Evolutionary conservation across 1,140 invertebrate genomes (phyloP).

Genomic region (Ceratoteleas bidentatus): DNA sequence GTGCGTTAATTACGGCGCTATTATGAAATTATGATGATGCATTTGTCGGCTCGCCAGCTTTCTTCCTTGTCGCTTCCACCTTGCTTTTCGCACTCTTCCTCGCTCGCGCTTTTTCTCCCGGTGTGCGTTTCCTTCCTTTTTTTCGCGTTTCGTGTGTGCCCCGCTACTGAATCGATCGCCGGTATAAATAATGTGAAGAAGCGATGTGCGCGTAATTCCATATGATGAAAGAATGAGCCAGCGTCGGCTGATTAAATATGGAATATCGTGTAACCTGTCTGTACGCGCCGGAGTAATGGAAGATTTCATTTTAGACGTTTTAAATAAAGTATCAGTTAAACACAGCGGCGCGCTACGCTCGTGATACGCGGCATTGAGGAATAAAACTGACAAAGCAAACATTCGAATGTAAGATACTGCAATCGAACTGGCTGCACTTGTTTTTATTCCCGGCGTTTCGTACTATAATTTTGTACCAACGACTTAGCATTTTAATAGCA

Average conservation of each 20-base stretch:
- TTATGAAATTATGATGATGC: slow-evolving; percentile 59
- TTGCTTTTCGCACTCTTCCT: not conserved
- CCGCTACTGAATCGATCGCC: slow-evolving; percentile 57
- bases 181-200: slow-evolving; percentile 61
- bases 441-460: slow-evolving; percentile 17
- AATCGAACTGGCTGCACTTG: slow-evolving; percentile 29
- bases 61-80: slow-evolving; percentile 9
- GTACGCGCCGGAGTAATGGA: slow-evolving; percentile 55
- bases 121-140: too few species aligned
- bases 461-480: slow-evolving; percentile 25
- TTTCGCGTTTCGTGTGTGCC: slow-evolving; percentile 13
- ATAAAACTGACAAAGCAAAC: slow-evolving; percentile 55
- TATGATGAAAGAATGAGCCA: slow-evolving; percentile 61
- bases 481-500: slow-evolving; percentile 23
- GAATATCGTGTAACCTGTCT: slow-evolving; percentile 64
- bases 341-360: slow-evolving; percentile 24
- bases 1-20: slow-evolving; percentile 54
- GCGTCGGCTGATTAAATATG: slow-evolving; percentile 59
- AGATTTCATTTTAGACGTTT: slow-evolving; percentile 66
- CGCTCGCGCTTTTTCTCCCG: slow-evolving; percentile 11
- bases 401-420: slow-evolving; percentile 44
- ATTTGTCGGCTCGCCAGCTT: slow-evolving; percentile 36
- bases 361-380: slow-evolving; percentile 19
- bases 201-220: slow-evolving; percentile 54
- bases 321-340: slow-evolving; percentile 66